Base-by-base conservation (phyloP, 2,797 vertebrate genomes). In the Carcharodon carcharias region DNA sequence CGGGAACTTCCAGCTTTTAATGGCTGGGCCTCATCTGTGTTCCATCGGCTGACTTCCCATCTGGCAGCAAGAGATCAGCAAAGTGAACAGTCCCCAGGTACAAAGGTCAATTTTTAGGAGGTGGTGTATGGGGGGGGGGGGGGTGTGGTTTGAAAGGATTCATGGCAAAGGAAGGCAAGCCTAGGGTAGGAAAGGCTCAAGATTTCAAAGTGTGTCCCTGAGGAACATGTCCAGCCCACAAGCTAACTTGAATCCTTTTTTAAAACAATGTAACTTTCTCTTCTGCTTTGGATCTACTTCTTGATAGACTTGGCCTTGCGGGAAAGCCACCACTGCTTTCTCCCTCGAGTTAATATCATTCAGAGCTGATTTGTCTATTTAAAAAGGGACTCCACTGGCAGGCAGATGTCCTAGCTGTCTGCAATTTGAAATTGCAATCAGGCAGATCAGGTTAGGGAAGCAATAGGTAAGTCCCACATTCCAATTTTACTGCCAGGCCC, bases 401-500 rank as follows among this genome's bases (percentile, higher is more conserved):
- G 80, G 21, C 45, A 85, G 45, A 23, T 50, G 21, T 50, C 18
- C 11, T 77, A 1, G 73, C 73, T n/a, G 35, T 12, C 35, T 40
- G 35, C 73, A 80, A 80, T 80, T n/a, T 80, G n/a, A n/a, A n/a
- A n/a, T 28, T 69, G 21, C 85, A 92, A 14, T 92, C 16, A 8
- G 21, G 91, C n/a, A 11, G 21, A 45, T 45, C 21, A 65, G 21
- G 21, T 4, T 65, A 11, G 58, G n/a, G 35, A 65, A 23, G 6
- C 58, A 63, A 18, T 40, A n/a, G 91, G 2, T 93, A 93, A 40
- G 63, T 93, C 40, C 97, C 97, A 97, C 97, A 97, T 97, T 97
- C 97, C 97, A 96, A 97, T 96, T 97, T 97, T 97, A 97, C 97
- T 97, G 97, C 97, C n/a, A 26, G 3, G 1, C 40, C 80, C 16